Evolutionary conservation across 2,888 invertebrate genomes (phyloP).

Genomic region (Drosophila colorata): DNA sequence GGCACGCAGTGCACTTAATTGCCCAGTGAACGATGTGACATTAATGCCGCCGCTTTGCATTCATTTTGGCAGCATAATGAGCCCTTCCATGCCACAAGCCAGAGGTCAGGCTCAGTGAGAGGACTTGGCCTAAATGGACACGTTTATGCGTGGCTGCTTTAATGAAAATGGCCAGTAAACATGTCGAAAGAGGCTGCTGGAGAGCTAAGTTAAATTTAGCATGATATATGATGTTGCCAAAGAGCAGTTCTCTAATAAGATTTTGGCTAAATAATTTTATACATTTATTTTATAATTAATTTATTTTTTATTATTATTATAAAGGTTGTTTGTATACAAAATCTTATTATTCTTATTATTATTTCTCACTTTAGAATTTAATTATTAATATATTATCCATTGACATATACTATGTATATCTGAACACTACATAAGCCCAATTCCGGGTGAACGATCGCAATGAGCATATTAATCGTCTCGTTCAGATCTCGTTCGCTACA

Average conservation of each 20-base stretch:
- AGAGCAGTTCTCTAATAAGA: no score
- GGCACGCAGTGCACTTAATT: constrained; percentile 62
- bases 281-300: no score
- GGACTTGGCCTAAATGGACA: constrained; percentile 14
- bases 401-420: not conserved
- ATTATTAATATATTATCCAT: not conserved
- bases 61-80: constrained; percentile 75
- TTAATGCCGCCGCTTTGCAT: constrained; percentile 80
- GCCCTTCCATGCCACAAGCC: constrained; percentile 45
- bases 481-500: constrained; percentile 37
- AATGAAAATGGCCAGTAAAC: constrained; percentile 6
- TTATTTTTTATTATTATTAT: no score
- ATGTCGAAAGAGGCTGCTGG: not conserved
- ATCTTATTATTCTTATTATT: no score
- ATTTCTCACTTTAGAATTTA: not conserved
- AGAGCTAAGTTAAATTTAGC: not conserved
- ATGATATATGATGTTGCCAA: not conserved
- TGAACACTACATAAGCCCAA: constrained; percentile 7
- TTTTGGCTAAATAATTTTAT: no score
- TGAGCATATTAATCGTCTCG: constrained; percentile 36
- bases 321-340: no score
- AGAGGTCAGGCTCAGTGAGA: constrained; percentile 37
- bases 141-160: constrained; percentile 27
- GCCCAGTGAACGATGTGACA: constrained; percentile 57
- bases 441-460: constrained; percentile 40